Percentiles rank a stretch among this genome's conserved stretches.
Evolutionary conservation across 2,888 invertebrate genomes (phyloP).

Genomic region (Linnaemya tessellans): DNA sequence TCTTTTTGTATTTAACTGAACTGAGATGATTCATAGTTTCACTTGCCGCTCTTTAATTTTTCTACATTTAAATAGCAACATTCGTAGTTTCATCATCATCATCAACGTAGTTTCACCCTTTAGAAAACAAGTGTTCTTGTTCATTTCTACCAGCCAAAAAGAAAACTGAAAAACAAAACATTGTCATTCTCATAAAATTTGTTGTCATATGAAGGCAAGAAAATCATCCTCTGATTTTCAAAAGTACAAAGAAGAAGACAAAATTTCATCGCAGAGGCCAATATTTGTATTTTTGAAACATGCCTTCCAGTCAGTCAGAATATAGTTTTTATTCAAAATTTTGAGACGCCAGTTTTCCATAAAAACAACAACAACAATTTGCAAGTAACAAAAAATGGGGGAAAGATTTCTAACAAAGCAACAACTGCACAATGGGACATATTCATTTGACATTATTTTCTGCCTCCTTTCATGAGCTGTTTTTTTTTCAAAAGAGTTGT

Average conservation of each 20-base stretch:
- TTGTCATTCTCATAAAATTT: slow-evolving; percentile 19
- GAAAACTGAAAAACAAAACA: not conserved
- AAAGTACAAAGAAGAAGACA: not conserved
- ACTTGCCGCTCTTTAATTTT: not conserved
- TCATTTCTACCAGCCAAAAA: not conserved
- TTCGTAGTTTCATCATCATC: not conserved
- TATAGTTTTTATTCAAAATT: slow-evolving; percentile 29
- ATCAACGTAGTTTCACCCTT: not conserved
- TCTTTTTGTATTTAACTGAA: not conserved
- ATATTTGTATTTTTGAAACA: not conserved
- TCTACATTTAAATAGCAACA: not conserved
- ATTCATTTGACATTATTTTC: too few relatives aligned
- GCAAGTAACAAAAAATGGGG: not conserved
- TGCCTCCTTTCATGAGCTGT: too few relatives aligned
- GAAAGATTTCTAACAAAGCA: slow-evolving; percentile 19
- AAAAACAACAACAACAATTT: slow-evolving; percentile 24
- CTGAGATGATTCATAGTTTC: not conserved
- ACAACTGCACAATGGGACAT: slow-evolving; percentile 4
- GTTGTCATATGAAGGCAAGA: not conserved
- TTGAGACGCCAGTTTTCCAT: slow-evolving; percentile 51
- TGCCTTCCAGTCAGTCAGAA: not conserved
- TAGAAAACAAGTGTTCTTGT: not conserved
- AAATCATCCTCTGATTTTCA: not conserved
- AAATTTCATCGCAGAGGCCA: not conserved
- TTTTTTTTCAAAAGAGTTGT: too few relatives aligned